Evolutionary conservation across 1,140 invertebrate species (phyloP).

Genomic region (Drosophila bocki): DNA sequence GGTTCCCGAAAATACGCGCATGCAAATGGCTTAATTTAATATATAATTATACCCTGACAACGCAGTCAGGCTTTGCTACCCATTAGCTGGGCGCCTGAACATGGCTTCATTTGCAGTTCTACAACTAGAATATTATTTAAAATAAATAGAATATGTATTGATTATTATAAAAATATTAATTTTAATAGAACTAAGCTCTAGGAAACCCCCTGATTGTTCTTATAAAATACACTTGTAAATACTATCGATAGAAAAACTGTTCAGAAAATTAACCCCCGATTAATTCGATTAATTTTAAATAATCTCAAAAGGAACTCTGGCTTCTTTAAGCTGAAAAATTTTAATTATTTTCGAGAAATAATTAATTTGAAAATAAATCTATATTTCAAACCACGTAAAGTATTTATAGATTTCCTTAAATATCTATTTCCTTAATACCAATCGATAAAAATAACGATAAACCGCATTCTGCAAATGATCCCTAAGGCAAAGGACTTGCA

Average conservation of each 20-base stretch:
- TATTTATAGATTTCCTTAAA: too few relatives aligned
- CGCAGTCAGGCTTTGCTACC: background rate
- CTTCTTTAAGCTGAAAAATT: background rate
- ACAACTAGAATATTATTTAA: background rate
- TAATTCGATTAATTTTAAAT: background rate
- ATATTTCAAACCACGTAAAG: too few relatives aligned
- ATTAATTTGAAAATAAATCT: too few relatives aligned
- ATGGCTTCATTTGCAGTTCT: background rate
- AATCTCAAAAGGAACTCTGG: background rate
- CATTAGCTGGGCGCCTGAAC: slow-evolving; percentile 3
- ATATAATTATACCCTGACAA: slow-evolving; percentile 75
- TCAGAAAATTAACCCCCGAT: background rate
- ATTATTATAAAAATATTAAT: background rate
- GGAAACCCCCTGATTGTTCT: background rate
- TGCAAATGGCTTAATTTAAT: slow-evolving; percentile 83
- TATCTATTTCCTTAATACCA: too few relatives aligned
- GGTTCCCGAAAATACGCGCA: slow-evolving; percentile 67
- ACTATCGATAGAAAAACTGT: background rate
- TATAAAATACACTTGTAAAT: background rate
- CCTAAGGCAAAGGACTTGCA: too few relatives aligned
- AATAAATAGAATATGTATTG: background rate
- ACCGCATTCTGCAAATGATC: too few relatives aligned
- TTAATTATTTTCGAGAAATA: too few relatives aligned
- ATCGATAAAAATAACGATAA: background rate
- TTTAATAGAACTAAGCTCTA: background rate